Base-by-base conservation (phyloP, 2,797 vertebrate species). In the Argentina silus region DNA sequence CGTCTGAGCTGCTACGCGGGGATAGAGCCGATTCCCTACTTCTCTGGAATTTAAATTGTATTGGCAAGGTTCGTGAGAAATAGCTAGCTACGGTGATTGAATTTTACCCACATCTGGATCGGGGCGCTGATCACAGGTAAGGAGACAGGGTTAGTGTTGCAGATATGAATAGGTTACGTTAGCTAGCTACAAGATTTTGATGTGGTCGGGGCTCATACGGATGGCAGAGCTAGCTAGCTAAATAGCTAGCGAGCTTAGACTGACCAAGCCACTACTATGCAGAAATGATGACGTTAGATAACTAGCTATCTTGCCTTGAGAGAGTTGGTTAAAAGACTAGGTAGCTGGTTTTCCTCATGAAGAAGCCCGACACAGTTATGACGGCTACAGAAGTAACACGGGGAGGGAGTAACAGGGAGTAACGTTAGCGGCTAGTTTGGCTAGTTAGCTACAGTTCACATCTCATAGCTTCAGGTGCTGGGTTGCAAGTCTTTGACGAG, bases 41-140 rank as follows among this genome's bases (percentile, higher is more conserved):
- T 91, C 83, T 86, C 87, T 88, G 91, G 89, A 90, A 87, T 92
- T 91, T 87, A 79, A 90, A 87, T 90, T 82, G 79, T 89, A 84
- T 81, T 57, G 80, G 69, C 67, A 67, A 74, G 66, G 76, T 80
- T 82, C 80, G 78, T 74, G 44, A 81, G 47, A 60, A 36, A 36
- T 36, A 36, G 27, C 27, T 36, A 36, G 27, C 27, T 36, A 36
- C 72, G 79, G 82, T 63, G 87, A 82, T 89, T 80, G 73, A 63
- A 0, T 70, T 44, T 27, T 82, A 81, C 68, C 75, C 57, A 80
- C 78, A 83, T 83, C 83, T 74, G 85, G 85, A 82, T 82, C 80
- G 79, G 82, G 77, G 82, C 83, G 83, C 88, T 77, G 87, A 75
- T 78, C 83, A 70, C 81, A 88, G 93, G 93, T 93, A 74, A 74